Base-by-base conservation (phyloP, 2,797 vertebrate species). In the Alosa sapidissima region DNA sequence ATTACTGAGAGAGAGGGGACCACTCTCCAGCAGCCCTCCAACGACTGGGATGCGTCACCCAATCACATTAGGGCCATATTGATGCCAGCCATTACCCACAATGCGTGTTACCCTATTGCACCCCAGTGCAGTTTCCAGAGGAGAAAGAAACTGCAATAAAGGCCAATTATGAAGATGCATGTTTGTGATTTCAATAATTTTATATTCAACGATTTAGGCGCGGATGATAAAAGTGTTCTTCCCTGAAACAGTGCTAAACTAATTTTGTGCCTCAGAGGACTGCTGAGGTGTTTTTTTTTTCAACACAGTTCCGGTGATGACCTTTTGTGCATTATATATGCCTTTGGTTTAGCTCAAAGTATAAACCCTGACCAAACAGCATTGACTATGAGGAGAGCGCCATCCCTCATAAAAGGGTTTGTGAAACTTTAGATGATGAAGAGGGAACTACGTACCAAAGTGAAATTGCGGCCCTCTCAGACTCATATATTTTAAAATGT, bases 21-120 rank as follows among this genome's bases (percentile, higher is more conserved):
- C 90, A 86, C 91, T 92, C 91, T 94, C 90, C 91, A 89, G 91
- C 81, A 51, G 88, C 86, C 89, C 86, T 60, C 91, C 93, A 95
- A 94, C 89, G 93, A 94, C 92, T 90, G 84, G 92, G 93, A 94
- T 94, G 94, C 93, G 91, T 94, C 92, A 91, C 90, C 51, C 94
- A 95, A 95, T 93, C 91, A 95, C 93, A 96, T 95, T 95, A 95
- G 86, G 86, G 91, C 91, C 92, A 92, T 95, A 95, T 95, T 94
- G 94, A 96, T 96, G 93, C 91, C 90, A 91, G 91, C 92, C 93
- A 95, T 95, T 96, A 93, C 87, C 90, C 90, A 84, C 89, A 93
- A 94, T 86, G 88, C 90, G 89, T 85, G 36, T 78, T 78, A 86
- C 87, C 89, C 87, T 91, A 91, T 87, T 84, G 91, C 90, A 91